Percentiles rank a stretch among this genome's conserved stretches.
Conservation (phyloP, 2,113 vertebrate genomes). For the Paracanthobrama guichenoti region DNA sequence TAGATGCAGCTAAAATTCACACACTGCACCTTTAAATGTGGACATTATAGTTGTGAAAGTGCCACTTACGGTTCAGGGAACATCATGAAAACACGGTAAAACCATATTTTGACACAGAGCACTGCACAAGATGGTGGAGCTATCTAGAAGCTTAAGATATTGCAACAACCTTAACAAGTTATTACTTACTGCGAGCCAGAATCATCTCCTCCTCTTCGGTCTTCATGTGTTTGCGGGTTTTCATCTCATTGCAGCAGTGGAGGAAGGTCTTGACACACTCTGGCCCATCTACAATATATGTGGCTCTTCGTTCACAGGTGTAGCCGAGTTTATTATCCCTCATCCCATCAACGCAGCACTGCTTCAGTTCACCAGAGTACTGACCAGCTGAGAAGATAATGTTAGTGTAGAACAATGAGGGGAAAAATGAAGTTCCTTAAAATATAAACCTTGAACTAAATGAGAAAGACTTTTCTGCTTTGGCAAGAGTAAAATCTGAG, state of each 20-base stretch:
- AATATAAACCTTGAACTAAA: neutral
- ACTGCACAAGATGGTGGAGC: too few relatives aligned
- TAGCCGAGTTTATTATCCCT: conserved; percentile 72
- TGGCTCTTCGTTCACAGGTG: conserved; percentile 65
- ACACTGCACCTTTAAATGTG: too few relatives aligned
- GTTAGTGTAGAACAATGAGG: neutral
- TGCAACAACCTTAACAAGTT: too few relatives aligned
- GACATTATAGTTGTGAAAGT: too few relatives aligned
- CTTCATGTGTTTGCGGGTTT: neutral
- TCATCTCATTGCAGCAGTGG: conserved; percentile 59
- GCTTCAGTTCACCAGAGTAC: conserved; percentile 61
- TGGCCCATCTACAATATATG: conserved; percentile 62
- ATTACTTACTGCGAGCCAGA: conserved; percentile 50
- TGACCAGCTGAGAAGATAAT: conserved; percentile 59
- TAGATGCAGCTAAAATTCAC: too few relatives aligned
- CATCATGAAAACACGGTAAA: too few relatives aligned
- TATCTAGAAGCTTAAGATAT: too few relatives aligned
- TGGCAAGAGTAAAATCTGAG: too few relatives aligned
- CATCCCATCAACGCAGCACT: conserved; percentile 80
- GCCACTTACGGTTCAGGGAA: too few relatives aligned
- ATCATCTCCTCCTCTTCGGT: neutral
- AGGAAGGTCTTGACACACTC: conserved; percentile 41
- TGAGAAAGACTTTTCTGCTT: neutral
- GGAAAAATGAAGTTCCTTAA: too few relatives aligned
- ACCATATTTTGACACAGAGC: too few relatives aligned